phyloP scores from a whole-genome alignment of 2,113 vertebrate species.

The Myocastor coypus region DNA sequence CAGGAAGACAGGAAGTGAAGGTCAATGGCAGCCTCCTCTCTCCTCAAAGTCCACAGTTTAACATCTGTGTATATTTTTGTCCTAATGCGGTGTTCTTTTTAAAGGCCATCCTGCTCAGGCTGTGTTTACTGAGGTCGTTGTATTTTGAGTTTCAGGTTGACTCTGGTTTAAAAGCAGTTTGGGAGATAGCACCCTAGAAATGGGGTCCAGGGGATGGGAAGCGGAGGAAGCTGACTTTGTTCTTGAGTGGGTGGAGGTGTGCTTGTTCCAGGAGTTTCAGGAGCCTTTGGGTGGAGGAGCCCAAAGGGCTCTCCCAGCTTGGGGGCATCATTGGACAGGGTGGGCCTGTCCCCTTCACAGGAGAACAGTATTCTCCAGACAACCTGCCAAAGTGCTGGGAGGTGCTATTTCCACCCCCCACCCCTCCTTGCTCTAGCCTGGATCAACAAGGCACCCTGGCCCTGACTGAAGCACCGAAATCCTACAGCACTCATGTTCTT shows the following conservation, averaged over 20 bases:
- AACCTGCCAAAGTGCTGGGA: fast-evolving
- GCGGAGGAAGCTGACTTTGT: background rate
- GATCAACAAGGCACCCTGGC: background rate
- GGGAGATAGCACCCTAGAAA: background rate
- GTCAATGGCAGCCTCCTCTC: background rate
- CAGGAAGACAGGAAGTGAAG: background rate
- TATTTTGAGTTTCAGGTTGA: background rate
- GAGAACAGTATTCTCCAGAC: background rate
- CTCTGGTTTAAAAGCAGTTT: background rate
- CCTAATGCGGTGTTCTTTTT: background rate
- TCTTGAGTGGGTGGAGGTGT: background rate
- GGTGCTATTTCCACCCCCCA: fast-evolving
- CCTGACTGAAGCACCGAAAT: background rate
- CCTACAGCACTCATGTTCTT: background rate
- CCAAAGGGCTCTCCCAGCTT: background rate
- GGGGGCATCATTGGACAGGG: background rate
- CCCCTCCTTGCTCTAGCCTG: background rate
- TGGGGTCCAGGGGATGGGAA: background rate
- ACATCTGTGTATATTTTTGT: background rate
- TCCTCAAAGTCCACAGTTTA: background rate
- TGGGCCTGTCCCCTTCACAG: background rate
- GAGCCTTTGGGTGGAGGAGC: background rate
- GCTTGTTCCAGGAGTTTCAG: background rate
- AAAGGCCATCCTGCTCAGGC: background rate
- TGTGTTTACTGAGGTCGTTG: background rate